Conservation (phyloP, 2,113 vertebrate genomes). For the Cathartes aura region DNA sequence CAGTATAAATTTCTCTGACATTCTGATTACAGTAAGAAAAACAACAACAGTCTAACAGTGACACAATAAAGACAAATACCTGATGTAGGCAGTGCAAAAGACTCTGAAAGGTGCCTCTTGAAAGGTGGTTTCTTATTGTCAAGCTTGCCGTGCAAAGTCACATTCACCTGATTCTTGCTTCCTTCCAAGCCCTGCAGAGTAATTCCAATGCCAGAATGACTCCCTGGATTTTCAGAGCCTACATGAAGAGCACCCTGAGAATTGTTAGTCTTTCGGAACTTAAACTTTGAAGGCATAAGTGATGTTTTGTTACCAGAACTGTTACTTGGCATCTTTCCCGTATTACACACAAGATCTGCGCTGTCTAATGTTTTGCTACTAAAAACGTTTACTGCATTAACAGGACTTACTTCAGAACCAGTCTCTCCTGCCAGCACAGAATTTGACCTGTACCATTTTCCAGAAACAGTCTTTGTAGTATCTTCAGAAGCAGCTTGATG, state of each 20-base stretch:
- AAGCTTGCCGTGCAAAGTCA: conserved; percentile 10
- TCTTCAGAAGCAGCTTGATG: conserved; percentile 4
- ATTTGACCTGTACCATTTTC: conserved; percentile 46
- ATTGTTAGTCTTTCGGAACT: conserved; percentile 70
- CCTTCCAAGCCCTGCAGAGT: conserved; percentile 34
- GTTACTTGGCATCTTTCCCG: background rate
- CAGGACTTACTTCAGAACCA: conserved; percentile 5
- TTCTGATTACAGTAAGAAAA: background rate
- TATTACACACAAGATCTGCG: background rate
- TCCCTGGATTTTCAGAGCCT: conserved; percentile 21
- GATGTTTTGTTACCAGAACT: conserved; percentile 12
- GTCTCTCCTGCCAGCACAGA: conserved; percentile 23
- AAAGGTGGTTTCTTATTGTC: conserved; percentile 67
- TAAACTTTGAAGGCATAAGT: conserved; percentile 55
- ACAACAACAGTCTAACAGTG: background rate
- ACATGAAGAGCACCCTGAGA: conserved; percentile 6
- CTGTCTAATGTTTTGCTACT: background rate
- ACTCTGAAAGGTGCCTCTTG: conserved; percentile 83
- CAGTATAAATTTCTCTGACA: background rate
- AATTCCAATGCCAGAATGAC: conserved; percentile 15
- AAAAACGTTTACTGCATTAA: background rate
- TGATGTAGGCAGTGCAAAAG: conserved; percentile 75
- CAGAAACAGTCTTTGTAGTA: background rate
- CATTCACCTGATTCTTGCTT: conserved; percentile 28
- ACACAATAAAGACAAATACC: conserved; percentile 73